These are phyloP conservation scores for Bos indicus DNA, from an alignment of 2,113 vertebrate species.

Conservation along the genomic window DNA sequence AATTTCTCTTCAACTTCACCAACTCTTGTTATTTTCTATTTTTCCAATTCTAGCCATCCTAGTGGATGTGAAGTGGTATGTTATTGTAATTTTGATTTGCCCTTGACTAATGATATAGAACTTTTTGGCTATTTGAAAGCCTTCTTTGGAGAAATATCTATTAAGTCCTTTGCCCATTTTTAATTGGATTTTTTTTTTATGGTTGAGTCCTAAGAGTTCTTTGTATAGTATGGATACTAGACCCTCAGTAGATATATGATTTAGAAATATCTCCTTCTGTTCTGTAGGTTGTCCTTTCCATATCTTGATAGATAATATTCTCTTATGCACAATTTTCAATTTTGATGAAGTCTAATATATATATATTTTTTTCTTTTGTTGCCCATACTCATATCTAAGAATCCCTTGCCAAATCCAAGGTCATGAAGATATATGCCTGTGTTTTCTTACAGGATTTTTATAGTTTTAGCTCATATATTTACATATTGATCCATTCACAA, in stretches of 20 bases:
- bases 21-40: background rate
- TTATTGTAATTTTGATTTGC: background rate
- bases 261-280: background rate
- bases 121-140: background rate
- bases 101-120: background rate
- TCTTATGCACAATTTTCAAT: background rate
- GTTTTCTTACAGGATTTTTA: background rate
- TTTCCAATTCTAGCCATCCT: background rate
- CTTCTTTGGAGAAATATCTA: background rate
- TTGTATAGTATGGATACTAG: background rate
- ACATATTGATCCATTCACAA: background rate
- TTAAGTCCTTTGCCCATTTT: background rate
- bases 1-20: background rate
- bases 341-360: background rate
- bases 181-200: background rate
- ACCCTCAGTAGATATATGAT: background rate
- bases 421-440: background rate
- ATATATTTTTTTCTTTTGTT: background rate
- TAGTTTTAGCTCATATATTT: background rate
- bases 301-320: background rate
- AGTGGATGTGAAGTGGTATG: background rate
- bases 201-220: background rate
- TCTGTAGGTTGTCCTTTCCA: background rate
- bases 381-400: background rate
- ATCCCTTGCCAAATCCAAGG: background rate